Evolutionary conservation across 2,888 invertebrate genomes (phyloP).

Genomic region (Arge pagana): DNA sequence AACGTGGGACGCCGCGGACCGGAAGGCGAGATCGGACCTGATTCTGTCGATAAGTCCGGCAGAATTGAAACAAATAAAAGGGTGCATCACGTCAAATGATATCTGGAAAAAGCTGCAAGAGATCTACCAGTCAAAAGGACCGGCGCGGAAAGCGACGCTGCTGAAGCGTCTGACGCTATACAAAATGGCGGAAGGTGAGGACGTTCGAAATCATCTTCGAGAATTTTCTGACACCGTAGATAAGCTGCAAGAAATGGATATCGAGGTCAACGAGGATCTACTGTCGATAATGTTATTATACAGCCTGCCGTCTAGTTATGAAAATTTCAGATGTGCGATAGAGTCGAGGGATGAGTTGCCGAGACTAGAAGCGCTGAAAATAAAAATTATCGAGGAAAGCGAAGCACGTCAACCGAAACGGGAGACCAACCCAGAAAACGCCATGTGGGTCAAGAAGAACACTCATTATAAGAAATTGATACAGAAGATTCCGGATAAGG

Average conservation of each 20-base stretch:
- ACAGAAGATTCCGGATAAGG: no score
- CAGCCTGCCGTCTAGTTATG: slow-evolving; percentile 24
- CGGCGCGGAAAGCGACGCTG: slow-evolving; percentile 30
- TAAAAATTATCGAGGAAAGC: slow-evolving; percentile 32
- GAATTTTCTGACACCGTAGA: slow-evolving; percentile 25
- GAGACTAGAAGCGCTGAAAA: slow-evolving; percentile 26
- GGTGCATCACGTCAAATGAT: slow-evolving; percentile 26
- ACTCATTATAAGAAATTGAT: no score
- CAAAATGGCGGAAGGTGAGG: slow-evolving; percentile 21
- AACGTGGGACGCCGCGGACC: not conserved
- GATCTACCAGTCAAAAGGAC: slow-evolving; percentile 27
- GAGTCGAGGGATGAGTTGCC: slow-evolving; percentile 34
- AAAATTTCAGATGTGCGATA: slow-evolving; percentile 32
- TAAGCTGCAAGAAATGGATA: slow-evolving; percentile 23
- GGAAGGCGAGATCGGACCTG: slow-evolving; percentile 25
- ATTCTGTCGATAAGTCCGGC: slow-evolving; percentile 20
- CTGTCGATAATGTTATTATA: slow-evolving; percentile 23
- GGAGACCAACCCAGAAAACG: no score
- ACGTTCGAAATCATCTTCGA: slow-evolving; percentile 24
- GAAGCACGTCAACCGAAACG: slow-evolving; percentile 25
- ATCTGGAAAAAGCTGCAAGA: slow-evolving; percentile 28
- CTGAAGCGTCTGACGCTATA: slow-evolving; percentile 25
- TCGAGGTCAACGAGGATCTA: slow-evolving; percentile 20
- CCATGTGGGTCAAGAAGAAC: no score
- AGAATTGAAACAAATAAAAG: slow-evolving; percentile 25